A percentile compares a stretch with the other conserved stretches of the same genome.
phyloP scores from a whole-genome alignment of 2,888 invertebrate genomes.

The Conops quadrifasciatus region DNA sequence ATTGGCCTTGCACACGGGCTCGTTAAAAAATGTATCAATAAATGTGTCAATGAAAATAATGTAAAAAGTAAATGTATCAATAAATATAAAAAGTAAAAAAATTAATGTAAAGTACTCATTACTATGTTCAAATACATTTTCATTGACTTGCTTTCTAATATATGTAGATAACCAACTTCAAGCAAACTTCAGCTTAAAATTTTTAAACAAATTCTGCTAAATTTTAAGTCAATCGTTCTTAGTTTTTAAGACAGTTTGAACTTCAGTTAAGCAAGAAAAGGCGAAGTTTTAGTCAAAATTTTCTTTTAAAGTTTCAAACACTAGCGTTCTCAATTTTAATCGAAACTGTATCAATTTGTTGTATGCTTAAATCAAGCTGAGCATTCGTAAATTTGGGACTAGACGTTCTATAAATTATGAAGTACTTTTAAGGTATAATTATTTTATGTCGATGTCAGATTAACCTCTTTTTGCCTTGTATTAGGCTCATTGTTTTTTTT shows the following conservation, averaged over 20 bases:
- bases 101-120: no score
- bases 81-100: background rate
- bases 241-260: background rate
- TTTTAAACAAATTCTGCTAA: background rate
- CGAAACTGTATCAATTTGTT: no score
- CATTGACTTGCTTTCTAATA: background rate
- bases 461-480: background rate
- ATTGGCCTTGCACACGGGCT: background rate
- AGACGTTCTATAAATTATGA: background rate
- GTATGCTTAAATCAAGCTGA: background rate
- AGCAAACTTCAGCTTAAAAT: background rate
- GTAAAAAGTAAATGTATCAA: background rate
- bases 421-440: background rate
- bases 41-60: background rate
- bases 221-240: background rate
- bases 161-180: no score
- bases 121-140: background rate
- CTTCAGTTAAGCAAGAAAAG: background rate
- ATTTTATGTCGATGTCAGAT: background rate
- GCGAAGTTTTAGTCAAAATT: background rate
- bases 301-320: background rate
- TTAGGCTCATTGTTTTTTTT: slow-evolving; percentile 50
- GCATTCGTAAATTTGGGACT: background rate
- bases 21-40: background rate
- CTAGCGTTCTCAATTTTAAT: background rate